Conservation (phyloP, 1,140 invertebrate genomes). For the Pinna nobilis region DNA sequence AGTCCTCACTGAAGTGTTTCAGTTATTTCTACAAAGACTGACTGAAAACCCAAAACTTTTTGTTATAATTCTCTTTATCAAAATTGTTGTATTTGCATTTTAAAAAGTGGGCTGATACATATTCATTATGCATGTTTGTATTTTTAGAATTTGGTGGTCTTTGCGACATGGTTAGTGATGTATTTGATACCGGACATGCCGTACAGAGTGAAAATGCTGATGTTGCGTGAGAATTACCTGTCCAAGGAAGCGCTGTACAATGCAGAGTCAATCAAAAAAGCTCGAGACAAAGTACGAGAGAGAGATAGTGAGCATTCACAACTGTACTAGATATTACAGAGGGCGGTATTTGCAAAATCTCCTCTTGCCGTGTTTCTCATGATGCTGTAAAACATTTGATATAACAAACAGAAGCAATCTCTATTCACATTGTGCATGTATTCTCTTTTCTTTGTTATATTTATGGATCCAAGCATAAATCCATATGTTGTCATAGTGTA, state of each 20-base stretch:
- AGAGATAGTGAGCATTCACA: too few relatives aligned
- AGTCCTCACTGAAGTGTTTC: too few relatives aligned
- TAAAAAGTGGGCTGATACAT: background rate
- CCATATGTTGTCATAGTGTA: too few relatives aligned
- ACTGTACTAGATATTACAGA: too few relatives aligned
- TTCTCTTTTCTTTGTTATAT: too few relatives aligned
- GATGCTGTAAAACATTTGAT: too few relatives aligned
- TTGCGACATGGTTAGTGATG: constrained; percentile 87
- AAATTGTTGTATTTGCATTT: background rate
- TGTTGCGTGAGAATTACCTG: constrained; percentile 89
- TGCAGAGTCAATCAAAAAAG: constrained; percentile 70
- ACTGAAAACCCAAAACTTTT: background rate
- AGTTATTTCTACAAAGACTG: too few relatives aligned
- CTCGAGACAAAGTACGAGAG: background rate
- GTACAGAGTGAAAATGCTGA: constrained; percentile 83
- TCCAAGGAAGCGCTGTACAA: constrained; percentile 92
- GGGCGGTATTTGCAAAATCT: too few relatives aligned
- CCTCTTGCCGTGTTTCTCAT: too few relatives aligned
- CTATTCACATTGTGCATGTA: too few relatives aligned
- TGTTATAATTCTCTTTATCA: background rate
- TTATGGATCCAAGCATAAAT: too few relatives aligned
- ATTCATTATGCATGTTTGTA: background rate
- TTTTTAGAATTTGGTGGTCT: constrained; percentile 86
- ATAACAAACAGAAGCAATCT: too few relatives aligned
- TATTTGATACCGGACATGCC: constrained; percentile 93